phyloP scores from a whole-genome alignment of 2,888 invertebrate species.

The Lepas anatifera region DNA sequence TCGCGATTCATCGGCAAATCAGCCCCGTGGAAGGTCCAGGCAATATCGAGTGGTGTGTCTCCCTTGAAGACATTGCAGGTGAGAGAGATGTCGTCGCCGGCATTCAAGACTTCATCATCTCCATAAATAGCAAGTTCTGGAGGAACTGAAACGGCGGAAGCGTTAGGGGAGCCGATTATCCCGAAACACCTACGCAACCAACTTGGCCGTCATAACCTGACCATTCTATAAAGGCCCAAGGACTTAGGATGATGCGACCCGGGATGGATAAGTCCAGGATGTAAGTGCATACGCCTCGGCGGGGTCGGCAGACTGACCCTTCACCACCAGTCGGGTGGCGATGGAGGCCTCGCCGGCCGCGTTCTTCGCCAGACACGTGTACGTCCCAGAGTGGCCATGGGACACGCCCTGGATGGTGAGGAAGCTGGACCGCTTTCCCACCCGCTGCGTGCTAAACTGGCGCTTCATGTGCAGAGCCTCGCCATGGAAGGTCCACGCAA shows the following conservation, averaged over 20 bases:
- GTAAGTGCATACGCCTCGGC: not conserved
- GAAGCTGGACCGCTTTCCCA: conserved; percentile 25
- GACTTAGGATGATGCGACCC: too few species aligned
- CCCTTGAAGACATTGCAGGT: conserved; percentile 45
- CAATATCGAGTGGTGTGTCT: conserved; percentile 33
- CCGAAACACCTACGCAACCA: too few species aligned
- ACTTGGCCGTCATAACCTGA: too few species aligned
- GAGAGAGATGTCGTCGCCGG: conserved; percentile 65
- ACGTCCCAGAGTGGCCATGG: conserved; percentile 27
- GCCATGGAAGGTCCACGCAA: conserved; percentile 35
- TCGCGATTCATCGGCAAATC: conserved; percentile 28
- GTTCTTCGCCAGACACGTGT: conserved; percentile 28
- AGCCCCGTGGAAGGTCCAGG: conserved; percentile 34
- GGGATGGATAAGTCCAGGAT: not conserved
- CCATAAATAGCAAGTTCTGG: conserved; percentile 26
- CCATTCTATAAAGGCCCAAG: not conserved
- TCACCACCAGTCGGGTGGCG: conserved; percentile 33
- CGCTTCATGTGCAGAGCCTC: conserved; percentile 28
- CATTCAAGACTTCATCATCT: conserved; percentile 30
- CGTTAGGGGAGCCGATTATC: too few species aligned
- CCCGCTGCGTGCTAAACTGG: conserved; percentile 23
- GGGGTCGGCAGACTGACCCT: conserved; percentile 30
- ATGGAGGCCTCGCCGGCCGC: conserved; percentile 24
- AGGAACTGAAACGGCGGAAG: conserved; percentile 46
- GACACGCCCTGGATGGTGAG: conserved; percentile 28